phyloP scores from a whole-genome alignment of 92 coral and sea anemone species.

The Epizoanthus ramosus region DNA sequence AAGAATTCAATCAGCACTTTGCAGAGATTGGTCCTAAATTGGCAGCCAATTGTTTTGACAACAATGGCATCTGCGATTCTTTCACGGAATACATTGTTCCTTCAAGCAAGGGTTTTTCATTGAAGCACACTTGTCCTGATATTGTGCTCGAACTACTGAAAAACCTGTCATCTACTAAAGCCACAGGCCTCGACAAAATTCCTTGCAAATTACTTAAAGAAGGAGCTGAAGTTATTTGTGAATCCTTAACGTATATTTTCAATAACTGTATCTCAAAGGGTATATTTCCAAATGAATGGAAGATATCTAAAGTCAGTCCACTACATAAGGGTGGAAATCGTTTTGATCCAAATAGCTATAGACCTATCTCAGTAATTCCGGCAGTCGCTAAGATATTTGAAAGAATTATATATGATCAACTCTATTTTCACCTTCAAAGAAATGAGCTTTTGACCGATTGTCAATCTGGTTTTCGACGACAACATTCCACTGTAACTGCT shows the following conservation, averaged over 20 bases:
- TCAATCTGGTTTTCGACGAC: conserved; percentile 23
- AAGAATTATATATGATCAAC: conserved; percentile 21
- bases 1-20: too few species aligned
- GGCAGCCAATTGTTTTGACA: too few species aligned
- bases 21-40: too few species aligned
- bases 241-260: conserved; percentile 1
- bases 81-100: too few species aligned
- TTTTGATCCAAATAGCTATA: conserved; percentile 14
- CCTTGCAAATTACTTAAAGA: conserved; percentile 27
- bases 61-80: too few species aligned
- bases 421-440: conserved; percentile 6
- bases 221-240: conserved; percentile 15
- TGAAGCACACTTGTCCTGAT: too few species aligned
- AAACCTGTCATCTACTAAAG: not conserved
- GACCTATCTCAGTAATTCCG: conserved; percentile 37
- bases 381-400: conserved; percentile 36
- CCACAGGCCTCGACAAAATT: conserved; percentile 27
- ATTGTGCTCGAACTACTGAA: too few species aligned
- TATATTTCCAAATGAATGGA: conserved; percentile 23
- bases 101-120: too few species aligned
- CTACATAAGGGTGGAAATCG: not conserved
- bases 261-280: not conserved
- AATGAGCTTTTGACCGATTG: conserved; percentile 15
- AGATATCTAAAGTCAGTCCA: conserved; percentile 2
- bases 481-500: conserved; percentile 36